phyloP scores from a whole-genome alignment of 1,140 invertebrate genomes.

The Lysiphlebus fabarum region DNA sequence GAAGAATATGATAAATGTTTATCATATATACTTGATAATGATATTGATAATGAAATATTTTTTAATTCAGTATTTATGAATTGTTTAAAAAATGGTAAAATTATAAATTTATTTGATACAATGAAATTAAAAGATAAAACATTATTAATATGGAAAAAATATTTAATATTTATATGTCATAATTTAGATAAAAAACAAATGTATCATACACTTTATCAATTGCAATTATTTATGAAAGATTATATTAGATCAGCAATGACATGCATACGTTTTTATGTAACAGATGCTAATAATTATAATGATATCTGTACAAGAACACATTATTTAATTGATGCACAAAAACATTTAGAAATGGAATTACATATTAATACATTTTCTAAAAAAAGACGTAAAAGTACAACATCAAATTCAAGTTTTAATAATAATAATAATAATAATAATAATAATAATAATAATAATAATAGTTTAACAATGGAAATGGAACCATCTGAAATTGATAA shows the following conservation, averaged over 20 bases:
- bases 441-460: slow-evolving; percentile 39
- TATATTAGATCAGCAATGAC: slow-evolving; percentile 70
- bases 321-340: slow-evolving; percentile 61
- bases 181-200: slow-evolving; percentile 64
- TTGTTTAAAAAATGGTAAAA: slow-evolving; percentile 62
- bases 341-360: slow-evolving; percentile 60
- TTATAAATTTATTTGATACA: slow-evolving; percentile 60
- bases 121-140: slow-evolving; percentile 63
- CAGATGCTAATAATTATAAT: slow-evolving; percentile 56
- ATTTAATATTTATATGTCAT: slow-evolving; percentile 65
- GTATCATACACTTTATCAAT: slow-evolving; percentile 65
- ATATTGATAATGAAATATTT: slow-evolving; percentile 65
- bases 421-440: slow-evolving; percentile 41
- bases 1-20: slow-evolving; percentile 61
- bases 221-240: slow-evolving; percentile 68
- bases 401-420: slow-evolving; percentile 38
- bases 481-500: slow-evolving; percentile 65
- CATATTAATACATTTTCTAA: slow-evolving; percentile 40
- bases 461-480: slow-evolving; percentile 60
- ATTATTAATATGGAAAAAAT: slow-evolving; percentile 64
- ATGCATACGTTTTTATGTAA: slow-evolving; percentile 67
- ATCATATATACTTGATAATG: slow-evolving; percentile 62
- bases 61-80: slow-evolving; percentile 67
- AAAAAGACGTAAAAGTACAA: slow-evolving; percentile 39
- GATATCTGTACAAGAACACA: slow-evolving; percentile 57